A percentile compares a stretch with the other conserved stretches of the same genome.
Evolutionary conservation across 2,113 vertebrate genomes (phyloP).

Genomic region (Mesocricetus auratus): DNA sequence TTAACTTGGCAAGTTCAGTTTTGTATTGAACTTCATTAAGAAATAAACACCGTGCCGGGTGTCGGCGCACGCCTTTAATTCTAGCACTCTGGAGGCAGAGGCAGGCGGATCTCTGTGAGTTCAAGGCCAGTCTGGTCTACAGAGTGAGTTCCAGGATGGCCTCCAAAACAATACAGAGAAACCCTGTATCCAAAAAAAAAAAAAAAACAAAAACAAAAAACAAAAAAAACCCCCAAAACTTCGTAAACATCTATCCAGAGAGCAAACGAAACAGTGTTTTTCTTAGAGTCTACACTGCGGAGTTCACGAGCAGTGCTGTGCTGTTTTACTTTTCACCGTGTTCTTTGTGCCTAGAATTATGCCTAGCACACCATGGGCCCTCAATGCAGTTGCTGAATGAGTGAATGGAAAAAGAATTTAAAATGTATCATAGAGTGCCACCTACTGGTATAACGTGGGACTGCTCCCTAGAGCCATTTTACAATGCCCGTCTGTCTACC

Average conservation of each 20-base stretch:
- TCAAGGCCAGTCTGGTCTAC: too few relatives aligned
- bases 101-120: too few relatives aligned
- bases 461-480: neutral
- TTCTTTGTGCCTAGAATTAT: neutral
- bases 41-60: too few relatives aligned
- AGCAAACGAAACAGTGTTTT: neutral
- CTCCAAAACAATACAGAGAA: too few relatives aligned
- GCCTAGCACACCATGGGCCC: neutral
- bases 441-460: slow-evolving; percentile 57
- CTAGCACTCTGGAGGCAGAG: too few relatives aligned
- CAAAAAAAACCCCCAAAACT: too few relatives aligned
- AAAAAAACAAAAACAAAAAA: too few relatives aligned
- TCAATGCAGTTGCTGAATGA: neutral
- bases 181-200: too few relatives aligned
- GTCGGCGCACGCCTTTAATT: too few relatives aligned
- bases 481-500: neutral
- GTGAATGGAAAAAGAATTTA: slow-evolving; percentile 42
- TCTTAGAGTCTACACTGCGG: neutral
- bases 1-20: neutral
- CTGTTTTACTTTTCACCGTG: neutral
- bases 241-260: slow-evolving; percentile 23
- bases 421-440: slow-evolving; percentile 62
- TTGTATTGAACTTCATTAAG: neutral
- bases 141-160: too few relatives aligned
- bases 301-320: neutral